Evolutionary conservation across 1,140 invertebrate species (phyloP), one percentile per base, ranked within the genome.

Genomic region (Scaptodrosophila lebanonensis): DNA sequence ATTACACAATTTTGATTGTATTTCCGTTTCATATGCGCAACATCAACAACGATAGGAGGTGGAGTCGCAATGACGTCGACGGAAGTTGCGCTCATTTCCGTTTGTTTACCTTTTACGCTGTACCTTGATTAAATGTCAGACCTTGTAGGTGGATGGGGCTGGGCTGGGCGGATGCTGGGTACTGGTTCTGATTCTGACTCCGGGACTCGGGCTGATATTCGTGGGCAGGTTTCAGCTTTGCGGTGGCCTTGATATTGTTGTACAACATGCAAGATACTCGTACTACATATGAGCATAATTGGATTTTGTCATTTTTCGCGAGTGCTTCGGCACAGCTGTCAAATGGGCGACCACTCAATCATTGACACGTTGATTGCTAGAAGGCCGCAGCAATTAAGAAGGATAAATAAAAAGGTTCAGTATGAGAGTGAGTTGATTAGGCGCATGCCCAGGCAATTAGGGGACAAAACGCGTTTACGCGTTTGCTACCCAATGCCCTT

Each of bases 1-100:
- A 79, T 79, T 79, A 79, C 66, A 79, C 60, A 79, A 79, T 79
- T 79, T 79, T 79, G 75, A 79, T 79, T 79, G 75, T 79, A 79
- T 79, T 79, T 79, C 75, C 75, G 75, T 82, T 82, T 63, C 60
- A 61, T 70, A 82, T 82, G 75, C 73, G 73, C 32, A 50, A 38
- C 35, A 61, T 25, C 43, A 63, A 22, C 50, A 63, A 63, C 33
- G 57, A 64, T 54, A 48, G 49, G 52, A 63, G 52, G 62, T 59
- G n/a, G n/a, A n/a, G n/a, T n/a, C n/a, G n/a, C n/a, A 33, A 33
- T 11, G 62, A 79, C 73, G 65, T 51, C 75, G 62, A 82, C 68
- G 73, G 73, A 79, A 79, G 75, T 79, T 75, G 79, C 75, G 75
- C 75, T 79, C 75, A 79, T 79, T 79, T 79, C 75, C 75, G 75